These are phyloP conservation scores for Pristis pectinata DNA, from an alignment of 2,797 vertebrate species.

Conservation along the genomic window DNA sequence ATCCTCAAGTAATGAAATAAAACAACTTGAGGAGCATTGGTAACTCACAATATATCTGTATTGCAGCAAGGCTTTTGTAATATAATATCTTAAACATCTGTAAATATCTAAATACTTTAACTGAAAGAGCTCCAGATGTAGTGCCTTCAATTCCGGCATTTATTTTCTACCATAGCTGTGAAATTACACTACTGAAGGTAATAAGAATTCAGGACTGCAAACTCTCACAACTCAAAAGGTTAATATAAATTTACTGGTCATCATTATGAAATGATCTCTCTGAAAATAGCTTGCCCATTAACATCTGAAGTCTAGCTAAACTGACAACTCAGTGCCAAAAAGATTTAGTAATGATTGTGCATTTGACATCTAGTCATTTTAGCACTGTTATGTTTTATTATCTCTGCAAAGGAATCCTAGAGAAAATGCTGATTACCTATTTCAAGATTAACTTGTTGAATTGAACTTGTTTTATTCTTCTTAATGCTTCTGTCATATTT, in stretches of 20 bases:
- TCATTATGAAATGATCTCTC: neutral
- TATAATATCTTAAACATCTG: neutral
- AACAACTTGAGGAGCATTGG: neutral
- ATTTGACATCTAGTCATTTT: neutral
- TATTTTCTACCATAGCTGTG: neutral
- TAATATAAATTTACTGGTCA: neutral
- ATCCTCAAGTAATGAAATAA: neutral
- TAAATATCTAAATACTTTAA: neutral
- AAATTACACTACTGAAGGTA: neutral
- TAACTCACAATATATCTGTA: neutral
- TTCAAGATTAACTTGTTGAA: neutral
- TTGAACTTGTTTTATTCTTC: neutral
- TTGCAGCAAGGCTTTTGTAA: neutral
- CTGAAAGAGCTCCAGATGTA: neutral
- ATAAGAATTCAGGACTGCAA: neutral
- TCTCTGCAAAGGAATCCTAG: neutral
- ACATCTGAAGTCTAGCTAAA: neutral
- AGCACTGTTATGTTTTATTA: neutral
- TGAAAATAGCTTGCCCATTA: constrained; percentile 1
- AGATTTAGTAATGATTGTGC: constrained; percentile 4
- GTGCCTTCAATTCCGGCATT: neutral
- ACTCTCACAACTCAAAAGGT: neutral
- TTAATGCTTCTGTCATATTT: neutral
- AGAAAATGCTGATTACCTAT: neutral
- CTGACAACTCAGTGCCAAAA: neutral